phyloP scores from a whole-genome alignment of 2,888 invertebrate species.

The Orchesellides sinensis region DNA sequence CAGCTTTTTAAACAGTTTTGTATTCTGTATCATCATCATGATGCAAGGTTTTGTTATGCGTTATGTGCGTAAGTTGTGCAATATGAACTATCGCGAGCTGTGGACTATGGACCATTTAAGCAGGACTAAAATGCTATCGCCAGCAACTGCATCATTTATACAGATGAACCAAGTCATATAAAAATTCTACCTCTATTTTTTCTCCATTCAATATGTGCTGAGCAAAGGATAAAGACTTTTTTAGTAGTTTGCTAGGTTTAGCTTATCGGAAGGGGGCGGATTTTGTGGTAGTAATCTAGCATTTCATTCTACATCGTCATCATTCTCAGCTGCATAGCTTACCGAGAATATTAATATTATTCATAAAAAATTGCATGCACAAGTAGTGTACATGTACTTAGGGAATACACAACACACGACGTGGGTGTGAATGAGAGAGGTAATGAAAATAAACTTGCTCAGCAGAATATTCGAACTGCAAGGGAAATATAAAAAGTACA shows the following conservation, averaged over 20 bases:
- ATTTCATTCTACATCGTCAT: neutral
- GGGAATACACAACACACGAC: neutral
- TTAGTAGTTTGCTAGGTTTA: slow-evolving; percentile 35
- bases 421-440: too few relatives aligned
- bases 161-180: slow-evolving; percentile 15
- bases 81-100: too few relatives aligned
- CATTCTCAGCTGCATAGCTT: neutral
- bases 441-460: too few relatives aligned
- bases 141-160: slow-evolving; percentile 19
- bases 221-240: slow-evolving; percentile 33
- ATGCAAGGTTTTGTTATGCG: slow-evolving; percentile 31
- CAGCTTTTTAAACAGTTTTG: neutral
- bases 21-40: neutral
- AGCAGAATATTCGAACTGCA: too few relatives aligned
- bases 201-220: slow-evolving; percentile 19
- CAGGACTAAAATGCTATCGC: too few relatives aligned
- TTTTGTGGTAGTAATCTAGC: slow-evolving; percentile 39
- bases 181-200: neutral
- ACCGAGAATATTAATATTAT: slow-evolving; percentile 9
- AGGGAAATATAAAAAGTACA: neutral
- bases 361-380: neutral
- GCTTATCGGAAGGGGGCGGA: slow-evolving; percentile 61
- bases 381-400: neutral
- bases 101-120: too few relatives aligned
- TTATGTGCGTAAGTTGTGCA: slow-evolving; percentile 48